A percentile compares a stretch with the other conserved stretches of the same genome.
Conservation (phyloP, 2,113 vertebrate genomes). For the Chinchilla lanigera region DNA sequence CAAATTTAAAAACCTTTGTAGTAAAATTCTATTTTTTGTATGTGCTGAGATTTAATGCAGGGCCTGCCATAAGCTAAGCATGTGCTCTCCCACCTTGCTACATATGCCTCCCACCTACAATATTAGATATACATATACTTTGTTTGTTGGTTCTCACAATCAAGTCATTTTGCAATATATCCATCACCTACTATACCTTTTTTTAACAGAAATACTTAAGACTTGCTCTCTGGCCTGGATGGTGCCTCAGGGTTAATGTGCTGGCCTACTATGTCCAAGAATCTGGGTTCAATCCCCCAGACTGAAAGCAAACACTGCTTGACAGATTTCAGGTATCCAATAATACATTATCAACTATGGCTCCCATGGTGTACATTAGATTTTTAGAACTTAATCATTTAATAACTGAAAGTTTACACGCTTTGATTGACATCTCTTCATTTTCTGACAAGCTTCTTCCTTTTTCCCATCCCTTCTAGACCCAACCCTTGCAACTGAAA, state of each 20-base stretch:
- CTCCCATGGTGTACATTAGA: not conserved
- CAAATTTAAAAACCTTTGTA: not conserved
- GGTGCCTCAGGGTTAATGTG: not conserved
- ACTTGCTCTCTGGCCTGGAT: not conserved
- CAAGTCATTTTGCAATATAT: not conserved
- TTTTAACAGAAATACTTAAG: not conserved
- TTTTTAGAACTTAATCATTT: not conserved
- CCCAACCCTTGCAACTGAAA: no score
- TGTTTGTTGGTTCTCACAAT: not conserved
- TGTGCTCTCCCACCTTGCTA: not conserved
- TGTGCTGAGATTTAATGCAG: not conserved
- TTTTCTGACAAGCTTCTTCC: not conserved
- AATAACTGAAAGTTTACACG: not conserved
- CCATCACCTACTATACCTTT: not conserved
- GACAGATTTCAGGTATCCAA: not conserved
- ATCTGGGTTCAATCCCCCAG: not conserved
- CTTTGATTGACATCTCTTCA: not conserved
- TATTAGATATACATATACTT: not conserved
- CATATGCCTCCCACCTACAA: not conserved
- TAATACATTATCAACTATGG: not conserved
- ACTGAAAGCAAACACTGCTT: not conserved
- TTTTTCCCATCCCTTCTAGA: accelerated
- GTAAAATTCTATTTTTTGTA: not conserved
- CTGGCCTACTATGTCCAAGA: not conserved
- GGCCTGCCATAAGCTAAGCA: not conserved